These are phyloP conservation scores for Tiphia femorata DNA, from an alignment of 2,888 invertebrate species.

Conservation along the genomic window DNA sequence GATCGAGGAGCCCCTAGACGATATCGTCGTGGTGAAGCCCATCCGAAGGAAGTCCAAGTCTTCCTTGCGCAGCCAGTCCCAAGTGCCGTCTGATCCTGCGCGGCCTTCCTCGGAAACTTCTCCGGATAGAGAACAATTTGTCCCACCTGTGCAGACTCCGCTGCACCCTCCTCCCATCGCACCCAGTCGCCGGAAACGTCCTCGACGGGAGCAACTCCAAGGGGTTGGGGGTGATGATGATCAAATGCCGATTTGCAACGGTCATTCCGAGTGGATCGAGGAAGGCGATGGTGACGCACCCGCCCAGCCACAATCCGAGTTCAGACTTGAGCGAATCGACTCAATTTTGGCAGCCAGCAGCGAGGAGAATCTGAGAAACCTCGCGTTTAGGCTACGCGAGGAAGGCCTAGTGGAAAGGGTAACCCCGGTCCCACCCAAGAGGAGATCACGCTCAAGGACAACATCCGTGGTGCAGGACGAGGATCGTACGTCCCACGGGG, in stretches of 20 bases:
- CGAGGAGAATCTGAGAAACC: constrained; percentile 21
- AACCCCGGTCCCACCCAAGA: constrained; percentile 72
- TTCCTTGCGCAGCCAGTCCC: constrained; percentile 59
- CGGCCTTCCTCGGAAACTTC: background rate
- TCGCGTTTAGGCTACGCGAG: constrained; percentile 58
- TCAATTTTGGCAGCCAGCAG: constrained; percentile 15
- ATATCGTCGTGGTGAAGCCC: constrained; percentile 64
- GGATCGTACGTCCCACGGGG: constrained; percentile 79
- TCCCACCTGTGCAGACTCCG: constrained; percentile 1
- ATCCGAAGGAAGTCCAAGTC: constrained; percentile 59
- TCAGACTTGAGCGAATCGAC: too few species aligned
- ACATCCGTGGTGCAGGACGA: constrained; percentile 72
- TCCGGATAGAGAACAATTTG: background rate
- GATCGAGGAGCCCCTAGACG: constrained; percentile 56
- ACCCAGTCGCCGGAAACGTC: constrained; percentile 53
- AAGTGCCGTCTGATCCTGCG: constrained; percentile 14
- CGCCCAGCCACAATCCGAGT: too few species aligned
- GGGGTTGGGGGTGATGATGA: constrained; percentile 22
- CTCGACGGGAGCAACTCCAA: constrained; percentile 16
- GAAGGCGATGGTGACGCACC: background rate
- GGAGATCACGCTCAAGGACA: constrained; percentile 72
- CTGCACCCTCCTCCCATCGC: constrained; percentile 40
- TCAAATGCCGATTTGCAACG: constrained; percentile 40
- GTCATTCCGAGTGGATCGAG: constrained; percentile 28
- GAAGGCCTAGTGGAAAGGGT: constrained; percentile 77